These are phyloP conservation scores for Xenentodon cancila DNA, from an alignment of 2,797 vertebrate species.

Conservation along the genomic window DNA sequence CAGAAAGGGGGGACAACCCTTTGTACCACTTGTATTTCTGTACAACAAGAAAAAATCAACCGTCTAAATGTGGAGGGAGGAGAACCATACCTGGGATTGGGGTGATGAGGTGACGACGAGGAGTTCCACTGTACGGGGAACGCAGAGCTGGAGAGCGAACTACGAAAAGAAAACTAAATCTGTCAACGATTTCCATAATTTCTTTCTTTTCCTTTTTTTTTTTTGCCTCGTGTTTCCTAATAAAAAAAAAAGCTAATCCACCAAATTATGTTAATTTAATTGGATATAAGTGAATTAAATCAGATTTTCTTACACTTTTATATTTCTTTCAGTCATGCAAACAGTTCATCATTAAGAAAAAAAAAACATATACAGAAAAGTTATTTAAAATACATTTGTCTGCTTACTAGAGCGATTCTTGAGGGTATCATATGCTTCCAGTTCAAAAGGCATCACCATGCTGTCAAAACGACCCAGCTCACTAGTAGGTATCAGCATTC, in stretches of 20 bases:
- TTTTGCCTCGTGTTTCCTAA: too few relatives aligned
- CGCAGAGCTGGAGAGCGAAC: constrained; percentile 88
- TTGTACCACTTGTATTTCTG: constrained; percentile 27
- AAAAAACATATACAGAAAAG: background rate
- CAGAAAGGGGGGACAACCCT: too few relatives aligned
- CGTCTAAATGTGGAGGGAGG: constrained; percentile 8
- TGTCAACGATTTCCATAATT: background rate
- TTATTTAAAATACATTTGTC: background rate
- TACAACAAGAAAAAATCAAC: constrained; percentile 18
- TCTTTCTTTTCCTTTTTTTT: background rate
- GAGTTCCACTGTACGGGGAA: constrained; percentile 84
- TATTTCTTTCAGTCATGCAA: constrained; percentile 8
- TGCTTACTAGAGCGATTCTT: constrained; percentile 89
- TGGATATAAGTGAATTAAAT: too few relatives aligned
- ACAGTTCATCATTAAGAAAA: background rate
- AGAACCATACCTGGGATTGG: constrained; percentile 88
- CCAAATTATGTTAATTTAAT: too few relatives aligned
- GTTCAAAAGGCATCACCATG: constrained; percentile 93
- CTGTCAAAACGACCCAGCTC: constrained; percentile 92
- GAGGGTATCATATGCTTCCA: constrained; percentile 93
- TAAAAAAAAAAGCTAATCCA: too few relatives aligned
- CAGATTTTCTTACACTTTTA: too few relatives aligned
- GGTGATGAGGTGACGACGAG: constrained; percentile 93
- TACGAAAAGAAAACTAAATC: constrained; percentile 55
- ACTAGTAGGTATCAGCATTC: constrained; percentile 85